Evolutionary conservation across 2,888 invertebrate species (phyloP).

Genomic region (Gymnoscelis rufifasciata): DNA sequence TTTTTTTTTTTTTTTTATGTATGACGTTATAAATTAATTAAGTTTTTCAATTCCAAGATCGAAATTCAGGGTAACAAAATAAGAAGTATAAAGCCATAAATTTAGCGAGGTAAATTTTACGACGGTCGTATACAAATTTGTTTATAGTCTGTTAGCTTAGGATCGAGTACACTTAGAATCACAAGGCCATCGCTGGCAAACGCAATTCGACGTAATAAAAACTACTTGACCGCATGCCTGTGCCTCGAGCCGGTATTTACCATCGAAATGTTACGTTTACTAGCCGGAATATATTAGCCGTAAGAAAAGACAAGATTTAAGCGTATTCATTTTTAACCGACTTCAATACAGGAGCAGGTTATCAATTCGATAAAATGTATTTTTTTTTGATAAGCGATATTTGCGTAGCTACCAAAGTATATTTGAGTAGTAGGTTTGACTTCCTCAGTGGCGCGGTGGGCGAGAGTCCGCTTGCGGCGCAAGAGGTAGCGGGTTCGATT

Average conservation of each 20-base stretch:
- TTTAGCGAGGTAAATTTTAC: constrained; percentile 23
- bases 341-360: no score
- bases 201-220: constrained; percentile 24
- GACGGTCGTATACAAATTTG: constrained; percentile 27
- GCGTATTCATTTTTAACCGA: no score
- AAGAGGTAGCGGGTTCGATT: no score
- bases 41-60: neutral
- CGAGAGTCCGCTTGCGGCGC: no score
- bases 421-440: no score
- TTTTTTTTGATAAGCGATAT: no score
- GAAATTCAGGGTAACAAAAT: constrained; percentile 4
- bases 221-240: constrained; percentile 15
- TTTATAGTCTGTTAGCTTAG: constrained; percentile 28
- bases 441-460: no score
- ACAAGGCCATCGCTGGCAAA: constrained; percentile 15
- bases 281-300: neutral
- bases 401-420: no score
- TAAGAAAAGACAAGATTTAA: no score
- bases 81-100: constrained; percentile 19
- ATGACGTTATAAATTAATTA: neutral
- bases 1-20: no score
- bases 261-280: neutral
- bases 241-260: constrained; percentile 9
- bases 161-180: constrained; percentile 20
- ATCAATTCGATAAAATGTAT: no score